Percentiles rank a stretch among this genome's conserved stretches.
Conservation (phyloP, 2,888 invertebrate genomes). For the Sphinx pinastri region DNA sequence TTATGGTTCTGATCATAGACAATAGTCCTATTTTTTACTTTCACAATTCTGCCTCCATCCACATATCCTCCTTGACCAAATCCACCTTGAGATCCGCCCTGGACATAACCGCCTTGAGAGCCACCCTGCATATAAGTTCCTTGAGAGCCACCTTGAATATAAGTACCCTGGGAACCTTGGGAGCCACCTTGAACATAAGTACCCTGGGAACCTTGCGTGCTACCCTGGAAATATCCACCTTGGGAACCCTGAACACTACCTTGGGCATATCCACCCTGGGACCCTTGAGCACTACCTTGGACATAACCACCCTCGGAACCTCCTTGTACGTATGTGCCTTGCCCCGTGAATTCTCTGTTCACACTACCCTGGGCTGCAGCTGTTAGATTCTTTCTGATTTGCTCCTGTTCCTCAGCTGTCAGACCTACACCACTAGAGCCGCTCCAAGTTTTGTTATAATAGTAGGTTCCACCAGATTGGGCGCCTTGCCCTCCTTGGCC, state of each 20-base stretch:
- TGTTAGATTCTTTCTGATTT: conserved; percentile 57
- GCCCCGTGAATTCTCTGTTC: conserved; percentile 26
- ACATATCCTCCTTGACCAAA: conserved; percentile 45
- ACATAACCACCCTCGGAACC: not conserved
- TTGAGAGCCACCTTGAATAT: conserved; percentile 16
- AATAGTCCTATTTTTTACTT: conserved; percentile 63
- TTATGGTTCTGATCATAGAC: conserved; percentile 72
- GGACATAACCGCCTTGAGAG: conserved; percentile 16
- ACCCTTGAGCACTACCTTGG: not conserved
- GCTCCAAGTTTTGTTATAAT: conserved; percentile 60
- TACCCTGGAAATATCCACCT: conserved; percentile 35
- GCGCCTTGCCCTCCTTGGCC: conserved; percentile 33
- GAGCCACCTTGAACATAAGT: conserved; percentile 32
- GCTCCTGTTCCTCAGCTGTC: conserved; percentile 62
- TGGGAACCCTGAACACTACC: conserved; percentile 32
- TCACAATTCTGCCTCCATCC: conserved; percentile 56
- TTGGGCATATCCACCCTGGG: conserved; percentile 17
- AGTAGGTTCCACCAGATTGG: conserved; percentile 26
- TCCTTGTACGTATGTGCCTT: conserved; percentile 24
- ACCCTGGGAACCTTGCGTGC: conserved; percentile 34
- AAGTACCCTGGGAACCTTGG: conserved; percentile 34
- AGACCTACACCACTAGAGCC: conserved; percentile 54
- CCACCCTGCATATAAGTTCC: conserved; percentile 14
- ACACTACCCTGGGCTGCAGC: conserved; percentile 45
- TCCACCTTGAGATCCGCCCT: conserved; percentile 25